Base-by-base conservation (phyloP, 2,797 vertebrate species). In the Astyanax mexicanus region DNA sequence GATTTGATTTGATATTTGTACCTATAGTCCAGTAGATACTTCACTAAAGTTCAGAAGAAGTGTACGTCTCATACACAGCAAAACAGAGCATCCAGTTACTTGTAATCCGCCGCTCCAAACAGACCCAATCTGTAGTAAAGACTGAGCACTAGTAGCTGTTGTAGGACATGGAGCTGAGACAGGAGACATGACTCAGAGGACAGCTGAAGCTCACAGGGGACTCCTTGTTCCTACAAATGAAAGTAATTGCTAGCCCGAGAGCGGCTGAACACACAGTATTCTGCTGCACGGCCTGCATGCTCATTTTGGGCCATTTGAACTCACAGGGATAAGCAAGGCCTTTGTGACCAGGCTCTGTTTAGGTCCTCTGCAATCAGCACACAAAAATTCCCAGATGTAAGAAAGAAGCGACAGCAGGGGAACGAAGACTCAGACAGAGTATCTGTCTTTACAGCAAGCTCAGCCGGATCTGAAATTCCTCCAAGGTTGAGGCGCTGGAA, bases 171-270 rank as follows among this genome's bases (percentile, higher is more conserved):
- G 64, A 58, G 12, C 60, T 44, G 62, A 61, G 78, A 57, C 47
- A 45, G 58, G 57, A 47, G 52, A 69, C 62, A 27, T 71, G 72
- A 79, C 47, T 79, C 72, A 79, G n/a, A 64, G 62, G 49, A 75
- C 69, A 75, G 57, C 65, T 61, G 49, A 78, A 44, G 47, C 68
- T 57, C 21, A 84, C 66, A 82, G 62, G 35, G 75, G 66, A 52
- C 54, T 52, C 69, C 73, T 81, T 81, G 80, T 81, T 81, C 58
- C 72, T 72, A 71, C 72, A 74, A 79, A 75, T 60, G 64, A 61
- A 71, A 75, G 64, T 66, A 76, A 75, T 76, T 44, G 69, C 75
- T 49, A 49, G 29, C 21, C 71, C 66, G 60, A 70, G 52, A 64
- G 49, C 51, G 57, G 54, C 32, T 42, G 70, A 69, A 64, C 15